Conservation (phyloP, 1,140 invertebrate genomes). For the Achroia grisella region DNA sequence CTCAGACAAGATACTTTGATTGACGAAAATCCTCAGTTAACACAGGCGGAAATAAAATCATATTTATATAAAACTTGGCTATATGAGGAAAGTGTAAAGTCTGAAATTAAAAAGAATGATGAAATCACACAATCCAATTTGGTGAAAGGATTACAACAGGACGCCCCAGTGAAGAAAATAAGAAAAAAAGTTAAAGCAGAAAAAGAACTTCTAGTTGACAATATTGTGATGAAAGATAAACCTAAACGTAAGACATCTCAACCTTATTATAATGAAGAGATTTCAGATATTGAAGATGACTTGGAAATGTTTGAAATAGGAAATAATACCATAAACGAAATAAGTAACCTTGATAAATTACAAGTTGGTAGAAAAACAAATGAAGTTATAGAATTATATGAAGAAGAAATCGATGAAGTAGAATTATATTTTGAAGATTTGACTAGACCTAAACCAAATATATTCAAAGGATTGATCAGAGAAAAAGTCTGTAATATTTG, state of each 20-base stretch:
- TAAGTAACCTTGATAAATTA: background rate
- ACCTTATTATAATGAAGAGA: constrained; percentile 53
- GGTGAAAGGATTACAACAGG: constrained; percentile 47
- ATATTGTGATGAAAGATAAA: constrained; percentile 35
- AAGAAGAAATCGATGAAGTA: constrained; percentile 30
- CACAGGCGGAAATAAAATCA: constrained; percentile 63
- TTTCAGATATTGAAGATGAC: constrained; percentile 49
- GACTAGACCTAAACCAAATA: constrained; percentile 64
- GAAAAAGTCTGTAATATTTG: constrained; percentile 81
- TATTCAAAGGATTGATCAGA: constrained; percentile 76
- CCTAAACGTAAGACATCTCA: constrained; percentile 45
- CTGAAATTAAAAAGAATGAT: constrained; percentile 45
- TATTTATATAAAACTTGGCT: constrained; percentile 74
- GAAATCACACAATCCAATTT: constrained; percentile 42
- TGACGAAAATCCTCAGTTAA: constrained; percentile 71
- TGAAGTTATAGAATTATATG: constrained; percentile 12
- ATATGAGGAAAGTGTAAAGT: constrained; percentile 60
- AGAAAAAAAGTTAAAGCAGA: constrained; percentile 37
- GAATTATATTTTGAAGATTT: constrained; percentile 53
- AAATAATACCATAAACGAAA: background rate
- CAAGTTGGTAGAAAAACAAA: constrained; percentile 6
- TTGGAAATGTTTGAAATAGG: constrained; percentile 38
- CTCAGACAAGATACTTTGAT: constrained; percentile 67
- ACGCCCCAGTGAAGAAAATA: constrained; percentile 28
- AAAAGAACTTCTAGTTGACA: constrained; percentile 25